These are phyloP conservation scores for Trachelus troglodyta DNA, from an alignment of 2,888 invertebrate species.

Conservation along the genomic window DNA sequence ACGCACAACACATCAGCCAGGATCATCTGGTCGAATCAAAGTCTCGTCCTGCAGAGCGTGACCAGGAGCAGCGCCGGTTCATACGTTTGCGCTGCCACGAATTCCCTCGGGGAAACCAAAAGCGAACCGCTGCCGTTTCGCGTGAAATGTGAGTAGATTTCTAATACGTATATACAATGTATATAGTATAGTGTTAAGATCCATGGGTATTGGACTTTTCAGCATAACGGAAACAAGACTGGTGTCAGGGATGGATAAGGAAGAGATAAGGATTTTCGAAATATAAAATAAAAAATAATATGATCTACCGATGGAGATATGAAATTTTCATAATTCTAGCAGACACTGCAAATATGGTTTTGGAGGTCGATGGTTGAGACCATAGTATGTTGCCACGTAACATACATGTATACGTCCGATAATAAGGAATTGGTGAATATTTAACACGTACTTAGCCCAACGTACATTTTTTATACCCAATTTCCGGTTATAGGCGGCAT, in stretches of 20 bases:
- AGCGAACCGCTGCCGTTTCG: constrained; percentile 87
- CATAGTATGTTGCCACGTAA: not conserved
- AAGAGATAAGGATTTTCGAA: not conserved
- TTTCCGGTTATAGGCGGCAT: constrained; percentile 46
- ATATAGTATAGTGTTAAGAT: not conserved
- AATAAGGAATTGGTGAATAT: constrained; percentile 42
- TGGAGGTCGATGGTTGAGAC: not conserved
- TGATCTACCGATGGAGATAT: not conserved
- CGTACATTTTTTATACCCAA: constrained; percentile 60
- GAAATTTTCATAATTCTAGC: not conserved
- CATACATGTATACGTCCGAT: not conserved
- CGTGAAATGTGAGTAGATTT: constrained; percentile 83
- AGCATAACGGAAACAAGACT: not conserved
- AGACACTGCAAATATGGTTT: not conserved
- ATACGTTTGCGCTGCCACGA: constrained; percentile 89
- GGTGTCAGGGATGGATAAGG: not conserved
- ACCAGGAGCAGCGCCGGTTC: constrained; percentile 86
- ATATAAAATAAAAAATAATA: not conserved
- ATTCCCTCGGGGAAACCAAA: constrained; percentile 87
- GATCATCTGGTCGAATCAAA: constrained; percentile 92
- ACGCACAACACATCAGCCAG: constrained; percentile 89
- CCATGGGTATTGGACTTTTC: not conserved
- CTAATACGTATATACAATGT: not conserved
- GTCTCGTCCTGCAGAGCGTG: constrained; percentile 90
- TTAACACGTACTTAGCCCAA: constrained; percentile 51